Evolutionary conservation across 92 coral and sea anemone genomes (phyloP).

Genomic region (Porites divaricata): DNA sequence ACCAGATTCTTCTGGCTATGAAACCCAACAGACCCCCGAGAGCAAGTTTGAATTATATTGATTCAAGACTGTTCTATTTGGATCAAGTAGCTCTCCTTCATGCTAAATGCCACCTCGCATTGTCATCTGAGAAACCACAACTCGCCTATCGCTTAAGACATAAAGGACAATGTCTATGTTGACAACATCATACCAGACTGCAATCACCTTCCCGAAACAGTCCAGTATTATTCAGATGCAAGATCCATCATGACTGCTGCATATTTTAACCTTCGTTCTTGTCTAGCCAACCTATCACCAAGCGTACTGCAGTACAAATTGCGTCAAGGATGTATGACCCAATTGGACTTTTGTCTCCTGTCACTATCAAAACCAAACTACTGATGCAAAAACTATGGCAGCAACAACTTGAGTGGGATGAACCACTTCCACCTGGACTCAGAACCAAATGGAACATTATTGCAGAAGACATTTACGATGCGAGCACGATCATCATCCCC

Average conservation of each 20-base stretch:
- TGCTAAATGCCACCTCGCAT: slow-evolving; percentile 48
- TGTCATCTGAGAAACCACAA: slow-evolving; percentile 42
- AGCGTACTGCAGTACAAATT: slow-evolving; percentile 49
- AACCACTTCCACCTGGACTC: slow-evolving; percentile 28
- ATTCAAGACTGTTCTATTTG: slow-evolving; percentile 57
- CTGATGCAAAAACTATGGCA: slow-evolving; percentile 45
- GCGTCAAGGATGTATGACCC: slow-evolving; percentile 56
- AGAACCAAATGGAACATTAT: slow-evolving; percentile 37
- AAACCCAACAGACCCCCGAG: slow-evolving; percentile 25
- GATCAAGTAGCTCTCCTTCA: slow-evolving; percentile 65
- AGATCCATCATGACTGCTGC: slow-evolving; percentile 45
- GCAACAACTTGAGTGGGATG: slow-evolving; percentile 49
- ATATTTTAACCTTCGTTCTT: slow-evolving; percentile 61
- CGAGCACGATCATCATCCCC: slow-evolving; percentile 45
- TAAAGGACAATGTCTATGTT: slow-evolving; percentile 55
- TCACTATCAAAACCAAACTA: slow-evolving; percentile 40
- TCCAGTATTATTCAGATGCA: too few relatives aligned
- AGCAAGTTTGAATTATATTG: slow-evolving; percentile 49
- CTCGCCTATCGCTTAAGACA: slow-evolving; percentile 50
- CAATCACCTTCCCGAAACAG: too few relatives aligned
- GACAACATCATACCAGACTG: slow-evolving; percentile 40
- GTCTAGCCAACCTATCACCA: slow-evolving; percentile 24
- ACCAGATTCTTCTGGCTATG: slow-evolving; percentile 47
- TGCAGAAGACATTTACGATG: slow-evolving; percentile 46
- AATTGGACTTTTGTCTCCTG: slow-evolving; percentile 40